phyloP scores from a whole-genome alignment of 2,797 vertebrate genomes.

The Artibeus lituratus region DNA sequence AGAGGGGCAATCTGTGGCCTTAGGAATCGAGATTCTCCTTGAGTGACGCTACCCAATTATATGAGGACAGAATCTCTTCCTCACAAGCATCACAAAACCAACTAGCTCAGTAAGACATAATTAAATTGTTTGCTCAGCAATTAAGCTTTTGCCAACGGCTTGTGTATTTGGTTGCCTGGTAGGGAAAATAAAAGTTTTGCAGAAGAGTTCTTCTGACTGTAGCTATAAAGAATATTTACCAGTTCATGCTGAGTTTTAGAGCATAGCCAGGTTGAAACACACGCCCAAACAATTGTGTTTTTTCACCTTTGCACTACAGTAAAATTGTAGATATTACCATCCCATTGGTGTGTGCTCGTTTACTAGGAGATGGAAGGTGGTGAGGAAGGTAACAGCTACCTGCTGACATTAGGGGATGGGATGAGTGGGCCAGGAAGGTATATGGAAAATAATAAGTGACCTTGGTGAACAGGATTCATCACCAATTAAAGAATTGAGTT shows the following conservation, averaged over 20 bases:
- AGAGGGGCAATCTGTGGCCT: neutral
- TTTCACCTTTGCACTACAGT: constrained; percentile 13
- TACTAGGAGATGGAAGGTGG: neutral
- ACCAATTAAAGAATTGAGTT: neutral
- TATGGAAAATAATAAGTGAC: neutral
- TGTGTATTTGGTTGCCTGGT: neutral
- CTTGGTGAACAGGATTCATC: neutral
- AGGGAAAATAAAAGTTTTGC: neutral
- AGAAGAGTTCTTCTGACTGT: neutral
- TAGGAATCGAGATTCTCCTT: neutral
- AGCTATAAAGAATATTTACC: neutral
- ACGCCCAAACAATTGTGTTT: neutral
- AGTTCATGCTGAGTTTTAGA: neutral
- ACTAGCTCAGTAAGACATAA: neutral
- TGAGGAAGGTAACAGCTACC: neutral
- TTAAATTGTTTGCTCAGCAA: neutral
- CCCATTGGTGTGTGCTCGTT: neutral
- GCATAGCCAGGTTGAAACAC: neutral
- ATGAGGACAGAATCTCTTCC: neutral
- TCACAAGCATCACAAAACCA: neutral
- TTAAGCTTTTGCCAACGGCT: neutral
- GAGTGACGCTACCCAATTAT: neutral
- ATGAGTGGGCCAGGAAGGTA: neutral
- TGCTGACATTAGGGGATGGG: neutral
- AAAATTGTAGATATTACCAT: neutral